Base-by-base conservation (phyloP, 2,797 vertebrate genomes). In the Pachyuromys duprasi region DNA sequence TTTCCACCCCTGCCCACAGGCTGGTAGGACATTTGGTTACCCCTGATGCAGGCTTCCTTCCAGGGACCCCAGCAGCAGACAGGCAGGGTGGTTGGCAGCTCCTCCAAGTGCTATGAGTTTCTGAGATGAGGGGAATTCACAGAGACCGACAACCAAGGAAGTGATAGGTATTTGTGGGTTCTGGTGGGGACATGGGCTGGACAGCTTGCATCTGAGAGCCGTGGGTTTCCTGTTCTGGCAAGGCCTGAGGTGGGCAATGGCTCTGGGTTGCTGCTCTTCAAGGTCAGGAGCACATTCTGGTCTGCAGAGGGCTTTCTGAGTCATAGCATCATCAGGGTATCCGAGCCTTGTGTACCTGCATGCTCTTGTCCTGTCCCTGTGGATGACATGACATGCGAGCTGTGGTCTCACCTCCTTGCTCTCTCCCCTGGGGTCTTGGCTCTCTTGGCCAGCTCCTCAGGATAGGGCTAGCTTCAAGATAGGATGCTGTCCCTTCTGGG, bases 401-500 rank as follows among this genome's bases (percentile, higher is more conserved):
- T 62, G 12, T 60, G 45, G 36, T 17, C 36, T 62, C 6, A 36
- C 6, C 45, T 75, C 22, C 14, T n/a, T 15, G 12, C 70, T 9
- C 0, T n/a, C 49, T 8, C 67, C 2, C 45, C 57, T 15, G 12
- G 81, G 87, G 26, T 60, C 67, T 49, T 26, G 39, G 55, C 69
- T 80, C 90, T 53, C 39, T 13, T n/a, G 36, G n/a, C 20, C 3
- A 60, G 42, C 28, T 17, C 53, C 45, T 83, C 22, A 49, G 2
- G 49, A 89, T 42, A 86, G 74, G 62, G 84, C 75, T 67, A 53
- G 42, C 83, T 31, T 89, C 80, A 42, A 36, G 83, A 82, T 1
- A 75, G 76, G 93, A 93, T 42, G 78, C 62, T 94, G 95, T 26
- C 81, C 92, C 82, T 57, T 88, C 67, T 74, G 45, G 53, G 86